These are phyloP conservation scores for Microcebus jonahi DNA, from an alignment of 2,113 vertebrate genomes.

Conservation along the genomic window DNA sequence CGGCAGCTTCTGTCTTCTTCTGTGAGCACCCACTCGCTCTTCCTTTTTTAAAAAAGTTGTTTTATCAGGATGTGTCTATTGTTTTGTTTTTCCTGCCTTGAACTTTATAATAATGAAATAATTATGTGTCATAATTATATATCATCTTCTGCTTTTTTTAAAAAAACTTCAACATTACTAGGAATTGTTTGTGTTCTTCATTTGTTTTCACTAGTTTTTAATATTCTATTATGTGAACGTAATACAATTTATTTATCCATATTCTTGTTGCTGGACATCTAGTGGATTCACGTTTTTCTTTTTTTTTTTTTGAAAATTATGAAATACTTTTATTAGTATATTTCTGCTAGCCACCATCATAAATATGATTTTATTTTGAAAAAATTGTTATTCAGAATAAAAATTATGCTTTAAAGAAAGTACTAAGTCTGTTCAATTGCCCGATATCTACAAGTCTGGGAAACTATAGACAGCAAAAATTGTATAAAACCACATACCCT, in stretches of 20 bases:
- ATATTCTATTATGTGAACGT: background rate
- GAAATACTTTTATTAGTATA: background rate
- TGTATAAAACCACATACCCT: background rate
- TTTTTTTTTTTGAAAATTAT: background rate
- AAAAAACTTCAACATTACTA: too few relatives aligned
- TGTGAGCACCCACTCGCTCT: background rate
- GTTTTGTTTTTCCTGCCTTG: background rate
- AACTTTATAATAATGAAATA: background rate
- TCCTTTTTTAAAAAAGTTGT: background rate
- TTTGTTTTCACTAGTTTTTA: background rate
- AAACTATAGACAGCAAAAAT: background rate
- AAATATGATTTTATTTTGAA: conserved; percentile 9
- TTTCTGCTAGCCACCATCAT: background rate
- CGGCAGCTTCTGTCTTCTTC: background rate
- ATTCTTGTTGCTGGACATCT: background rate
- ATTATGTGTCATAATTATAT: background rate
- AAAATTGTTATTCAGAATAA: conserved; percentile 19
- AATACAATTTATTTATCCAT: background rate
- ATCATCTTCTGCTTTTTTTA: background rate
- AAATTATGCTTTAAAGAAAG: background rate
- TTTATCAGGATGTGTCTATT: background rate
- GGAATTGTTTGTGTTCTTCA: background rate
- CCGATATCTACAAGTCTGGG: background rate
- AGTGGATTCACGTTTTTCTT: background rate
- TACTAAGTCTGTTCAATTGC: background rate